These are phyloP conservation scores for Peromyscus attwateri DNA, from an alignment of 2,797 vertebrate genomes.

Conservation along the genomic window DNA sequence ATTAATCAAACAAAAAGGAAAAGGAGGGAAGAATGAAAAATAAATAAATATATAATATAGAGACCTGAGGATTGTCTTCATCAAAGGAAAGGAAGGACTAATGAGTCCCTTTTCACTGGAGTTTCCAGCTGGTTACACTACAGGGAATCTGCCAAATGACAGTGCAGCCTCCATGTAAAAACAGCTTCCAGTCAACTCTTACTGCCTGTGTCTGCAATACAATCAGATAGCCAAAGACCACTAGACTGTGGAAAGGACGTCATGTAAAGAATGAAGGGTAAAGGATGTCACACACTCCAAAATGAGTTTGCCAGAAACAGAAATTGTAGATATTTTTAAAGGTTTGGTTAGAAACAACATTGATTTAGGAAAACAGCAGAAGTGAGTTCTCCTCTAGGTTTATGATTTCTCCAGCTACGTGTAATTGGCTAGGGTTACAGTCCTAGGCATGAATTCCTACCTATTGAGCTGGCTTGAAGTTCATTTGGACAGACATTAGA, in stretches of 20 bases:
- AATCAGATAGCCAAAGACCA: neutral
- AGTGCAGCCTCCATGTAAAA: neutral
- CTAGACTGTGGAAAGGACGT: neutral
- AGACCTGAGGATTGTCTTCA: neutral
- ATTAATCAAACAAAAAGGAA: neutral
- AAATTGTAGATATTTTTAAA: neutral
- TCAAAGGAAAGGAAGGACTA: neutral
- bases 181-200: neutral
- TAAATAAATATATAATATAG: neutral
- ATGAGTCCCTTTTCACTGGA: neutral
- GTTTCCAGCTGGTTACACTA: neutral
- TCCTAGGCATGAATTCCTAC: neutral
- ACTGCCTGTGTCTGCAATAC: neutral
- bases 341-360: neutral
- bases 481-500: neutral
- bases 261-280: neutral
- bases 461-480: neutral
- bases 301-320: neutral
- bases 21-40: neutral
- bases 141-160: neutral
- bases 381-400: neutral
- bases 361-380: neutral
- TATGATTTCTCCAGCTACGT: neutral
- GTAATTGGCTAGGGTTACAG: neutral
- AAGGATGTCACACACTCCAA: neutral